phyloP scores from a whole-genome alignment of 2,113 vertebrate genomes.

The Cairina moschata region DNA sequence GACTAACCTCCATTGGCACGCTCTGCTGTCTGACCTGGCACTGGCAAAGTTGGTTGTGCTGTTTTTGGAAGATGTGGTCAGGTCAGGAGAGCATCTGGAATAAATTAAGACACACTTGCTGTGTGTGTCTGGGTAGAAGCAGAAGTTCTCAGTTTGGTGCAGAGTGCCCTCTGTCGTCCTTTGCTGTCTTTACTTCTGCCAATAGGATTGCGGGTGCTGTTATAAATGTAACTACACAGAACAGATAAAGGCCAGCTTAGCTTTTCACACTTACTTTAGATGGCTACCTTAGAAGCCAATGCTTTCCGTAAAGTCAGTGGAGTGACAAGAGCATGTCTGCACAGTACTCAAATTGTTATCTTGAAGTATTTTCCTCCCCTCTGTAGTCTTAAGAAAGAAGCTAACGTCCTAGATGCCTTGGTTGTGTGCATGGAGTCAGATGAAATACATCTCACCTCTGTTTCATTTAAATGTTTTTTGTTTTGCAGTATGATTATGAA shows the following conservation, averaged over 20 bases:
- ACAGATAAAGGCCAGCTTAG: too few relatives aligned
- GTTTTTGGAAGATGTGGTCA: neutral
- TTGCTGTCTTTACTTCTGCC: neutral
- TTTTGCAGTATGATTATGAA: slow-evolving; percentile 94
- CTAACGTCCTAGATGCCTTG: neutral
- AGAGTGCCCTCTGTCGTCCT: neutral
- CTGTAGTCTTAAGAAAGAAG: neutral
- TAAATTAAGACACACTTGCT: neutral
- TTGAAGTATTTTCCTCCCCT: neutral
- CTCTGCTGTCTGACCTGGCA: neutral
- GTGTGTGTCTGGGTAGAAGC: neutral
- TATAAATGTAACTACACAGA: rapidly evolving
- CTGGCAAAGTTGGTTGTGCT: neutral
- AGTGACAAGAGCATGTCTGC: neutral
- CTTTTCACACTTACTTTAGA: neutral
- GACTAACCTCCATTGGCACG: neutral
- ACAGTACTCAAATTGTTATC: rapidly evolving
- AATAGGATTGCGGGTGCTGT: neutral
- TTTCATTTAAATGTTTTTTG: slow-evolving; percentile 5
- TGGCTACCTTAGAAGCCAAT: neutral
- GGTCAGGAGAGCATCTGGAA: neutral
- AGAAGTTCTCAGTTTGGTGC: neutral
- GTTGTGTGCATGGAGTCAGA: neutral
- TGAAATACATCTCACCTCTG: neutral
- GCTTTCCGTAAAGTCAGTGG: neutral